Base-by-base conservation (phyloP, 2,888 invertebrate species). In the Phortica okadai region DNA sequence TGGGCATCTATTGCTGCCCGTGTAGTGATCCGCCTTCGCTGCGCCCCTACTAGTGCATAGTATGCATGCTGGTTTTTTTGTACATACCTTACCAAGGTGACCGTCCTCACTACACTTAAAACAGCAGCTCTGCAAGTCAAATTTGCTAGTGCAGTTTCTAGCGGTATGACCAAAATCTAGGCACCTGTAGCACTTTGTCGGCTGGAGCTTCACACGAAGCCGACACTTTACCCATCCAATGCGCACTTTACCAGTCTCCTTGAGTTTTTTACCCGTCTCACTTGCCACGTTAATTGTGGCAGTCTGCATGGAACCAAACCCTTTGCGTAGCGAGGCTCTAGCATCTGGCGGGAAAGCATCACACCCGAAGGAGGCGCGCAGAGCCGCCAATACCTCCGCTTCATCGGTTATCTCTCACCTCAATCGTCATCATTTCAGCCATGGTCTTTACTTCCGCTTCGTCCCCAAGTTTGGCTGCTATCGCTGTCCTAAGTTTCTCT, bases 131-230 rank as follows among this genome's bases (percentile, higher is more conserved):
- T 8, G 4, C 11, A 7, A 1, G 6, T 59, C 21, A 2, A n/a
- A 2, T 5, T 59, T 16, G 62, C 59, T 62, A n/a, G 6, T 59
- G 21, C 62, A 73, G 10, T 21, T 73, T 5, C 41, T 42, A 8
- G 73, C 59, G 8, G n/a, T 45, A 16, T 62, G 73, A 6, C 73
- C 73, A 44, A 73, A 73, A 10, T 62, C 62, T 2, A 73, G 44
- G 44, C 62, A 73, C 16, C 44, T 73, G 16, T 59, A 73, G 44
- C 73, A 73, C 14, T 45, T 41, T n/a, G 4, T 42, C 5, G 59
- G 73, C 21, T 59, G 21, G 11, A 42, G 5, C 4, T 21, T 21
- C 21, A 21, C 21, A 21, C 21, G 42, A 1, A 73, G 7, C 7
- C 73, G 73, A 45, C 73, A 73, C 11, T 62, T 45, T 5, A 25